Conservation (phyloP, 1,140 invertebrate genomes). For the Ylistrum balloti region DNA sequence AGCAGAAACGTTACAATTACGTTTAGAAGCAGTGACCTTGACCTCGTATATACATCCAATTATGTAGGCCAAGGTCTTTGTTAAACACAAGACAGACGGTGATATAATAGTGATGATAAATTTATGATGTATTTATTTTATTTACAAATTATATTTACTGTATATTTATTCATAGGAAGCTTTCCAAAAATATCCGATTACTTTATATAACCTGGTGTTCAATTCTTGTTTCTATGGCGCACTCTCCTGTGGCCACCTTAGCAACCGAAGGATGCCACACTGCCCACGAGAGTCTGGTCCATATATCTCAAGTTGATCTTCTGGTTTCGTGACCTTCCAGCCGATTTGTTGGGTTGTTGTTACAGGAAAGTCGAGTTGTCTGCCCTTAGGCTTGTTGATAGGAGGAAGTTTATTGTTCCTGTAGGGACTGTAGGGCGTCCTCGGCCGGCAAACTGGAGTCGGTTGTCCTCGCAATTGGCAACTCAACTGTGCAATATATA, state of each 20-base stretch:
- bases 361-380: slow-evolving; percentile 50
- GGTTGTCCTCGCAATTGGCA: slow-evolving; percentile 41
- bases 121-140: no score
- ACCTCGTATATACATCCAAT: no score
- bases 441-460: neutral
- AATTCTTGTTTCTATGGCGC: slow-evolving; percentile 38
- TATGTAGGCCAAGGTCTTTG: no score
- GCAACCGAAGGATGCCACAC: slow-evolving; percentile 46
- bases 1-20: no score
- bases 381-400: slow-evolving; percentile 42
- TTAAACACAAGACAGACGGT: no score
- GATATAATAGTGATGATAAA: no score
- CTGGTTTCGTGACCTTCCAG: slow-evolving; percentile 56
- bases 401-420: slow-evolving; percentile 53
- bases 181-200: no score
- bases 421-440: neutral
- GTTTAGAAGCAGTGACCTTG: no score
- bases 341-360: slow-evolving; percentile 65
- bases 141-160: no score
- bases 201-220: no score
- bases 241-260: slow-evolving; percentile 56
- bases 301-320: slow-evolving; percentile 50
- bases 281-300: slow-evolving; percentile 51
- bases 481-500: neutral
- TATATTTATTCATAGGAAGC: no score